These are phyloP conservation scores for Atherix ibis DNA, from an alignment of 2,888 invertebrate genomes.

Conservation along the genomic window DNA sequence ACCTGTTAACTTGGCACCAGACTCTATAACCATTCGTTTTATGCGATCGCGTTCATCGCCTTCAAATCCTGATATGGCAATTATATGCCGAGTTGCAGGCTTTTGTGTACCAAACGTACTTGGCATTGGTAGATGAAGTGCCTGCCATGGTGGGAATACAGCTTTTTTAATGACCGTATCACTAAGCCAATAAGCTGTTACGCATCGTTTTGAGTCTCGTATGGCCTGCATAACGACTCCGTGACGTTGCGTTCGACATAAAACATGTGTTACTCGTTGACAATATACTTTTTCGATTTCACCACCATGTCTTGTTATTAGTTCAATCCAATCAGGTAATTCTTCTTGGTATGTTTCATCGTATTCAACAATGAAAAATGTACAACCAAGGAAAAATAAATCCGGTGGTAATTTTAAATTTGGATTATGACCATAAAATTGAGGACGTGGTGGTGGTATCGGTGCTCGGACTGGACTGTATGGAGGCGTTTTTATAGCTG, in stretches of 20 bases:
- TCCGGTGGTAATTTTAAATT: slow-evolving; percentile 78
- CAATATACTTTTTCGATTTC: slow-evolving; percentile 76
- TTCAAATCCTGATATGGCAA: slow-evolving; percentile 77
- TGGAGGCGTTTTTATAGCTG: slow-evolving; percentile 15
- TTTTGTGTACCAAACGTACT: slow-evolving; percentile 45
- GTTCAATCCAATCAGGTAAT: slow-evolving; percentile 49
- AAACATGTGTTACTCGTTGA: slow-evolving; percentile 75
- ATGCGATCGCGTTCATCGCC: slow-evolving; percentile 70
- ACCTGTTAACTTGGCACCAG: slow-evolving; percentile 70
- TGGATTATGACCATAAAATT: slow-evolving; percentile 88
- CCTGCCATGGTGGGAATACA: slow-evolving; percentile 84
- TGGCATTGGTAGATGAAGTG: slow-evolving; percentile 76
- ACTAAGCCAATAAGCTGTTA: slow-evolving; percentile 79
- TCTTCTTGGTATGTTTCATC: slow-evolving; percentile 49
- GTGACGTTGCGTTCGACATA: slow-evolving; percentile 81
- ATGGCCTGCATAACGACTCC: slow-evolving; percentile 76
- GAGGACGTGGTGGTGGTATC: slow-evolving; percentile 44
- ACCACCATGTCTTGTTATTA: slow-evolving; percentile 68
- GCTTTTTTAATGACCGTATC: slow-evolving; percentile 77
- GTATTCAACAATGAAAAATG: slow-evolving; percentile 79
- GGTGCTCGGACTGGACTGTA: slow-evolving; percentile 38
- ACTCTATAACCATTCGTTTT: slow-evolving; percentile 66
- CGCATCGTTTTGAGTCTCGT: slow-evolving; percentile 51
- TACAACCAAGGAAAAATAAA: slow-evolving; percentile 80
- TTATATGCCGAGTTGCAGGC: slow-evolving; percentile 61